Evolutionary conservation across 1,140 invertebrate genomes (phyloP).

Genomic region (Papilio machaon): DNA sequence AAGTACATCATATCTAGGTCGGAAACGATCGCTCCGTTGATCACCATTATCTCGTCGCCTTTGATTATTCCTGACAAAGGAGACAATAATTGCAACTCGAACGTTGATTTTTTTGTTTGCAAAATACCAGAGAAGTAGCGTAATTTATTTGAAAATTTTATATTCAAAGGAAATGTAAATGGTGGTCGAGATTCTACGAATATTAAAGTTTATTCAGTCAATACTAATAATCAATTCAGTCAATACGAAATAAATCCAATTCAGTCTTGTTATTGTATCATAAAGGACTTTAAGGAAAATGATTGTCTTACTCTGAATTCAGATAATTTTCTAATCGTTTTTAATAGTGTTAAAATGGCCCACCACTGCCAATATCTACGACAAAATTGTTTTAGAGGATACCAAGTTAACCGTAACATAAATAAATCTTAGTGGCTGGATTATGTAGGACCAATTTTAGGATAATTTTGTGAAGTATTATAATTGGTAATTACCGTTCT

Average conservation of each 20-base stretch:
- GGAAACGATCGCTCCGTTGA: constrained; percentile 98
- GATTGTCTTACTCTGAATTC: too few relatives aligned
- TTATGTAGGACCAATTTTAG: too few relatives aligned
- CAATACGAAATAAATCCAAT: background rate
- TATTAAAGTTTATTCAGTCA: background rate
- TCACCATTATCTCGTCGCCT: constrained; percentile 99
- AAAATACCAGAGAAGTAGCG: constrained; percentile 36
- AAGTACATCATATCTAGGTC: constrained; percentile 99
- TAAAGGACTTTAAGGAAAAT: too few relatives aligned
- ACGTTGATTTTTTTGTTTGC: constrained; percentile 48
- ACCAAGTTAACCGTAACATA: too few relatives aligned
- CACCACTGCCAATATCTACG: too few relatives aligned
- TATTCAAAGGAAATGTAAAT: constrained; percentile 17
- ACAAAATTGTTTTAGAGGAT: too few relatives aligned
- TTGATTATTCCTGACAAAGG: constrained; percentile 93
- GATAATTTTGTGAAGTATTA: background rate
- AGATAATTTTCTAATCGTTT: too few relatives aligned
- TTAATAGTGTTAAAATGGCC: too few relatives aligned
- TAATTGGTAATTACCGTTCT: constrained; percentile 88
- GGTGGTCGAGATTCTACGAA: background rate
- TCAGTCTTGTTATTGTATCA: background rate
- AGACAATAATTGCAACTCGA: constrained; percentile 49
- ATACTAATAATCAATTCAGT: background rate
- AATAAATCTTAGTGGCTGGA: too few relatives aligned
- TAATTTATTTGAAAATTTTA: constrained; percentile 2